Evolutionary conservation across 2,888 invertebrate species (phyloP).

Genomic region (Drosophila prolongata): DNA sequence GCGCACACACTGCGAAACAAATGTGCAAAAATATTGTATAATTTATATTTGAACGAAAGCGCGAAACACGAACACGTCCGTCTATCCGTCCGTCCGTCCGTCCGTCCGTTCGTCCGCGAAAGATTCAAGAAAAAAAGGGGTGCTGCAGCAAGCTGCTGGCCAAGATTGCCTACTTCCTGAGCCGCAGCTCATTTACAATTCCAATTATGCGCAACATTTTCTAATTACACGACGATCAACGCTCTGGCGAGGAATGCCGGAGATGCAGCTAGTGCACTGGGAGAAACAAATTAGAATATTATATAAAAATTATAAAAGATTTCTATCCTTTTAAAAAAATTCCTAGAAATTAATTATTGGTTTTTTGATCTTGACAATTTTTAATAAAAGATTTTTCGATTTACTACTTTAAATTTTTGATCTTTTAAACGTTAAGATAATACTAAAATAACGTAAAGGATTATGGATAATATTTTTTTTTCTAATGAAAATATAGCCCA

Average conservation of each 20-base stretch:
- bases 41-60: slow-evolving; percentile 74
- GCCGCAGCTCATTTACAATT: slow-evolving; percentile 79
- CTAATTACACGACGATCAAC: slow-evolving; percentile 80
- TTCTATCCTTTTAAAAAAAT: too few relatives aligned
- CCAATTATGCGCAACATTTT: slow-evolving; percentile 80
- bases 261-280: slow-evolving; percentile 22
- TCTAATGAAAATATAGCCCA: too few relatives aligned
- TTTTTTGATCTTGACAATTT: too few relatives aligned
- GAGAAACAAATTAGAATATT: not conserved
- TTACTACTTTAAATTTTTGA: too few relatives aligned
- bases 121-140: slow-evolving; percentile 3
- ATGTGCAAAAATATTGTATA: slow-evolving; percentile 70
- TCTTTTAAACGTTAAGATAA: too few relatives aligned
- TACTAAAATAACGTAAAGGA: too few relatives aligned
- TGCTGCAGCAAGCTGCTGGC: slow-evolving; percentile 45
- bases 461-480: too few relatives aligned
- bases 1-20: slow-evolving; percentile 56
- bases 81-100: not conserved
- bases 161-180: slow-evolving; percentile 75
- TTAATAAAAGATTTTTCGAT: too few relatives aligned
- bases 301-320: too few relatives aligned
- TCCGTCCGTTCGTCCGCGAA: not conserved
- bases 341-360: too few relatives aligned
- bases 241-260: slow-evolving; percentile 24
- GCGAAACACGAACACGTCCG: slow-evolving; percentile 60